Evolutionary conservation across 2,888 invertebrate genomes (phyloP).

Genomic region (Dendrolimus pini): DNA sequence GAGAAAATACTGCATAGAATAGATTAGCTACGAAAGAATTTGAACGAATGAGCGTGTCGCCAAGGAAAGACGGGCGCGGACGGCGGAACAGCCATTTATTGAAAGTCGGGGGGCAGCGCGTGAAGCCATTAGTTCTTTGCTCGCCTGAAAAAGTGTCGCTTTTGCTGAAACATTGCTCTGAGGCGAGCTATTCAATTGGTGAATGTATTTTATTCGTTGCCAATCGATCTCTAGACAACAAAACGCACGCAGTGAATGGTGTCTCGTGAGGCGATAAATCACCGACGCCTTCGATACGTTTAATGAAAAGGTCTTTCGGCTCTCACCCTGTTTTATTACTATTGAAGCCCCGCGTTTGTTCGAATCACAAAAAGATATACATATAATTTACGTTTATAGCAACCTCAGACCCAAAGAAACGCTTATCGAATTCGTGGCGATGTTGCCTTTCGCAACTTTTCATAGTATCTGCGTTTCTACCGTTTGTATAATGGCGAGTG

Average conservation of each 20-base stretch:
- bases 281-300: constrained; percentile 61
- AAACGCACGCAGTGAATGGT: constrained; percentile 64
- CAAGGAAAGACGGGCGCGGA: constrained; percentile 9
- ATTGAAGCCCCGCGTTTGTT: constrained; percentile 33
- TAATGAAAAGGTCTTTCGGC: constrained; percentile 65
- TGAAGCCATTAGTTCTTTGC: constrained; percentile 62
- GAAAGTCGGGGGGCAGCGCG: constrained; percentile 63
- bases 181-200: constrained; percentile 64
- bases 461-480: no score
- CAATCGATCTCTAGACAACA: constrained; percentile 71
- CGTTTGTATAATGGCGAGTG: no score
- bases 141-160: constrained; percentile 68
- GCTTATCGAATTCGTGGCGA: no score
- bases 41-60: neutral
- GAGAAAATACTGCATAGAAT: constrained; percentile 23
- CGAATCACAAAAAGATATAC: constrained; percentile 15
- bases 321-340: constrained; percentile 52
- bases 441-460: no score
- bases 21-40: constrained; percentile 47
- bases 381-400: neutral
- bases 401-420: no score
- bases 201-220: constrained; percentile 69
- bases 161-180: constrained; percentile 63
- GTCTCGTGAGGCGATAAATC: constrained; percentile 69
- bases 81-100: constrained; percentile 51